Conservation (phyloP, 2,113 vertebrate species). For the Pipa parva region DNA sequence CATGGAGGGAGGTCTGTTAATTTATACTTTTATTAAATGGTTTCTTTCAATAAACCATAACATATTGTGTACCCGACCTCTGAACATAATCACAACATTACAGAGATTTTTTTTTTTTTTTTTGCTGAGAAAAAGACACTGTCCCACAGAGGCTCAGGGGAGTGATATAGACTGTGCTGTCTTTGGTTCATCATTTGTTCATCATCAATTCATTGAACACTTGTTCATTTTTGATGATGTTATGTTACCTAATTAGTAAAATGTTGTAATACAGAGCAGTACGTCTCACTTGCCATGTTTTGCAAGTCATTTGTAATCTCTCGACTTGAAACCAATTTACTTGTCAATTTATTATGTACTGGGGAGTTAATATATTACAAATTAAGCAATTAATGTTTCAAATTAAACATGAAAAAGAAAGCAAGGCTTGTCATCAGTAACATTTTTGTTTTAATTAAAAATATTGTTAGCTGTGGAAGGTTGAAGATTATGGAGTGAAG, state of each 20-base stretch:
- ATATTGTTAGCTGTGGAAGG: conserved; percentile 1
- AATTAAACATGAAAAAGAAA: conserved; percentile 23
- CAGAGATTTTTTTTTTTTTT: neutral
- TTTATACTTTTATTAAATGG: too few relatives aligned
- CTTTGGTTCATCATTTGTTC: conserved; percentile 15
- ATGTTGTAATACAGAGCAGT: conserved; percentile 20
- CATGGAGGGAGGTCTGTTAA: too few relatives aligned
- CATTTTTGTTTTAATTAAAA: conserved; percentile 12
- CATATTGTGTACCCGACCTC: too few relatives aligned
- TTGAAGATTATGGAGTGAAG: neutral
- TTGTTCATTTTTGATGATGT: conserved; percentile 19
- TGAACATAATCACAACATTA: too few relatives aligned
- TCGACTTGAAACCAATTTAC: conserved; percentile 30
- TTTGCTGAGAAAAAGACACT: neutral
- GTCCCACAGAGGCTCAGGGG: neutral
- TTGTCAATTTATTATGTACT: conserved; percentile 30
- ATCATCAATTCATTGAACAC: conserved; percentile 20
- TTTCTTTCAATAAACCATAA: too few relatives aligned
- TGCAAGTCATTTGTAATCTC: conserved; percentile 37
- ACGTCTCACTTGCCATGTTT: conserved; percentile 14
- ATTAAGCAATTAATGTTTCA: conserved; percentile 29
- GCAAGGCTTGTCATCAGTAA: neutral
- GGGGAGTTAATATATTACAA: conserved; percentile 23
- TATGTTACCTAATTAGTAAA: conserved; percentile 30
- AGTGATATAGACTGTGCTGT: conserved; percentile 6